These are phyloP conservation scores for Ispidina picta DNA, from an alignment of 2,797 vertebrate genomes.

Conservation along the genomic window DNA sequence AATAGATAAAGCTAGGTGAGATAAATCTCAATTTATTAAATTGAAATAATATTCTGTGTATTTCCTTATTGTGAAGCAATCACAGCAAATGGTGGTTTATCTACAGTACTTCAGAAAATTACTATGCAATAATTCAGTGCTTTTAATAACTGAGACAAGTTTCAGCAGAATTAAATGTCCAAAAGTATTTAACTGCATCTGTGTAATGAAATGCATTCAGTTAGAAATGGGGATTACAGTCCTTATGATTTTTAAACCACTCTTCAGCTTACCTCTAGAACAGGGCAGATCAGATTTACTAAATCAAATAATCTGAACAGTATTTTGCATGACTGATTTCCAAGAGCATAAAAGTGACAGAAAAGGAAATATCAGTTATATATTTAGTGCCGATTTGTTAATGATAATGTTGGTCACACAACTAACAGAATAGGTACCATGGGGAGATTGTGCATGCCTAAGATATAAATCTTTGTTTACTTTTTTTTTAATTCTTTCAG, in stretches of 20 bases:
- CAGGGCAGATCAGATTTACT: neutral
- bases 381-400: constrained; percentile 10
- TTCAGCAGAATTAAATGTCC: neutral
- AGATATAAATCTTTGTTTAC: neutral
- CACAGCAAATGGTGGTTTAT: neutral
- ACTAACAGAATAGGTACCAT: neutral
- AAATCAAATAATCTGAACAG: constrained; percentile 27
- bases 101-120: neutral
- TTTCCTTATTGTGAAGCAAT: neutral
- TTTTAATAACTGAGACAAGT: neutral
- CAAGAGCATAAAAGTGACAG: neutral
- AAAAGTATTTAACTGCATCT: neutral
- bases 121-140: neutral
- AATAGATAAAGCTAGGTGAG: neutral
- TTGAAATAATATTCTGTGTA: neutral
- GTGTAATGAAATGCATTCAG: neutral
- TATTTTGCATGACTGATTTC: constrained; percentile 35
- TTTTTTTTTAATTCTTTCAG: neutral
- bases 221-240: neutral
- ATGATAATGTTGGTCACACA: neutral
- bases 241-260: constrained; percentile 20
- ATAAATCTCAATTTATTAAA: neutral
- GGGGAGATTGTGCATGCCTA: neutral
- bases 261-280: neutral
- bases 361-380: neutral